Base-by-base conservation (phyloP, 37 sponge, comb jelly and placozoan species). In the Diacarnus erythraeanus region DNA sequence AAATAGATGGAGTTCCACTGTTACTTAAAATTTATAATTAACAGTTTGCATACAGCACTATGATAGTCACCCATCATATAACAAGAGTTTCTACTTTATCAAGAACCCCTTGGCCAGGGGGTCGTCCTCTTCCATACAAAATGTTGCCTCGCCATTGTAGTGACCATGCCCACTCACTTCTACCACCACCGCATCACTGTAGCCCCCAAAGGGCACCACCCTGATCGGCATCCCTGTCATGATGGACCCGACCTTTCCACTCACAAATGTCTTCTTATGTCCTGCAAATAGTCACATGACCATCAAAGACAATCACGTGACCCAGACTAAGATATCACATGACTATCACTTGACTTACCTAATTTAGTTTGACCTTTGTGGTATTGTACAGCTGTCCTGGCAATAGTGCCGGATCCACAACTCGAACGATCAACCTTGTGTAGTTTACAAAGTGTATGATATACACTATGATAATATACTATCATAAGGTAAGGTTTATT, bases 341-440 rank as follows among this genome's bases (percentile, higher is more conserved):
- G n/a, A n/a, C n/a, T n/a, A n/a, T n/a, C n/a, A n/a, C n/a, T n/a
- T 15, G 26, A 47, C 64, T 42, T 68, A 66, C 88, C 85, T 42
- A 89, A 33, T 42, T 81, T 66, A 18, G 92, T 80, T 8, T 66
- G 82, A 0, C 73, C 71, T 68, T 89, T 88, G 89, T 84, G 88
- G 64, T 83, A 87, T 72, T 92, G 93, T 18, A 93, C 41, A 25
- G 91, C 97, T 37, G 87, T 47, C 33, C 88, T 79, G 1, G 93
- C 91, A 39, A 82, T 74, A 5, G 81, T 82, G 12, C 97, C 97
- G 35, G 97, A 96, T 30, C 97, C 97, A 74, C 84, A 82, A 1
- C 93, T 91, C 68, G 83, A 84, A 1, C 97, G 86, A 34, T 93
- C 93, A 29, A 92, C 87, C 92, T 91, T 36, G 12, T n/a, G n/a